Base-by-base conservation (phyloP, 2,113 vertebrate species). In the Erythrolamprus reginae region DNA sequence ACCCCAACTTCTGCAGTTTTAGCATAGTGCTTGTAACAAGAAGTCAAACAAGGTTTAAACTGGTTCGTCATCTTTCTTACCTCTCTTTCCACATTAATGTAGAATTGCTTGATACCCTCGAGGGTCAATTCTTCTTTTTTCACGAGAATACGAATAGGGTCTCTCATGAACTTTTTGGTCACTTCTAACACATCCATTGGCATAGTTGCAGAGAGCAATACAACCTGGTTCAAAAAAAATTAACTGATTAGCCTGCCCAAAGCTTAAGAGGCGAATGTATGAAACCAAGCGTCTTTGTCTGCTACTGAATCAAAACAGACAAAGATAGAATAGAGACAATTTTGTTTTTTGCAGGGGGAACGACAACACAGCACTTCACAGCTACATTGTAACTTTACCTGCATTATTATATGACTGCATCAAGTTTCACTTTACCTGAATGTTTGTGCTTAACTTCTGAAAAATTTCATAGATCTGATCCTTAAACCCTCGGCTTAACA, bases 401-500 rank as follows among this genome's bases (percentile, higher is more conserved):
- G 10, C 87, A 87, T 0, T 21, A 8, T 26, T 28, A 10, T 5
- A 19, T 10, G 0, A 0, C 23, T 10, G 58, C 0, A 0, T 5
- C 1, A 3, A 83, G 84, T 5, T 4, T 4, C 5, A 47, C 47
- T 96, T 96, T 96, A 99, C 99, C 96, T 99, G 99, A 95, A 99
- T 99, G 95, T 98, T 99, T 91, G 99, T 99, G 97, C 98, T 99
- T 61, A 99, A 90, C 93, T 99, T 99, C 93, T 99, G 98, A 94
- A 99, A 99, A 97, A 99, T 99, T 94, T 99, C 99, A 94, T 99
- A 99, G 92, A 99, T 99, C 96, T 99, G 99, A 98, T 99, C 99
- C 96, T 99, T 99, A 96, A 99, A 99, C 8, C 99, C 99, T 90
- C 99, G 98, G 95, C 99, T 99, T 96, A 99, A 96, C 99, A 99